Base-by-base conservation (phyloP, 2,888 invertebrate species). In the Lithophane ornitopus region DNA sequence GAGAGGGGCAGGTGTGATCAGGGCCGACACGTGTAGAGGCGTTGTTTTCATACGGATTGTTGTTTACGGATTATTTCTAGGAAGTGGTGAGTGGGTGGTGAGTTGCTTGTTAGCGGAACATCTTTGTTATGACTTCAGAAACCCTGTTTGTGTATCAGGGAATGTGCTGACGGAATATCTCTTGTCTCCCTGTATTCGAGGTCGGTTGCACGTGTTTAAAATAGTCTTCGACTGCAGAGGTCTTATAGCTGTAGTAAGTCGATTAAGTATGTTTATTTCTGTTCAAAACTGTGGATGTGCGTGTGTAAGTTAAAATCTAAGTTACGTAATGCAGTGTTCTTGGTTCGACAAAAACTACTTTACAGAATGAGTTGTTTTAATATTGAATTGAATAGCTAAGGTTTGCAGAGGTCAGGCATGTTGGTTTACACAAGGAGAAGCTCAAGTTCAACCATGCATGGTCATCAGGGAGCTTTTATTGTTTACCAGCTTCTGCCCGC, bases 51-150 rank as follows among this genome's bases (percentile, higher is more conserved):
- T 58, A 44, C 44, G 62, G 28, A 82, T 58, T 72, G 46, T 63
- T 63, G 84, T 70, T 68, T 59, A 69, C 61, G n/a, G 46, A 39
- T 19, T 41, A 28, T n/a, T 81, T 80, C 74, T 49, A 49, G 28
- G 80, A 81, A 81, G 39, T 41, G 39, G 6, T 19, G n/a, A n/a
- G n/a, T n/a, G n/a, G n/a, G n/a, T n/a, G n/a, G n/a, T 16, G 26
- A 39, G 62, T 49, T 22, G 9, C 16, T 56, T 54, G 56, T n/a
- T 11, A 54, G 54, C 11, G 6, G n/a, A 39, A 54, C 26, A 46
- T 71, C 3, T 41, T 46, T 81, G 52, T 65, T 54, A 26, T 65
- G 52, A 28, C 44, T 74, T 44, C 22, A 52, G 44, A 2, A 76
- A 12, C 4, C 14, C 16, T 52, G 61, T 41, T 49, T 59, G 22